These are phyloP conservation scores for Hexactinellida sp. DNA, from an alignment of 37 sponge, comb jelly and placozoan species.

Conservation along the genomic window DNA sequence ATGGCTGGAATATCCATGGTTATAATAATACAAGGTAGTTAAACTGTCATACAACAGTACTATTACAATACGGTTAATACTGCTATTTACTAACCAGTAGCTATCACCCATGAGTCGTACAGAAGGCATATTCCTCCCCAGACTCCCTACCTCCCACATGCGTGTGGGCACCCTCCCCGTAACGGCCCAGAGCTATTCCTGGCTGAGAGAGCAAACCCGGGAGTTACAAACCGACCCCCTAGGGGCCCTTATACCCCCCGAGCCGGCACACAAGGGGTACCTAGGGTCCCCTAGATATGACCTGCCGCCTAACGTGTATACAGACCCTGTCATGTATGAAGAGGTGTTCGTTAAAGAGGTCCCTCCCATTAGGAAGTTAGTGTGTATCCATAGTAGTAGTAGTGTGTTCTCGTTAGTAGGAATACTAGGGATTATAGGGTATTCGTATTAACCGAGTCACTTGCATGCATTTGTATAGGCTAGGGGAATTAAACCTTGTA, in stretches of 20 bases:
- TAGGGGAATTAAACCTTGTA: too few species aligned
- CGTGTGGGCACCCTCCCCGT: background rate
- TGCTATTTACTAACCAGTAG: too few species aligned
- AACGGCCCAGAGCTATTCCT: constrained; percentile 12
- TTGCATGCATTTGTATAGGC: too few species aligned
- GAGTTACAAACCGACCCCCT: background rate
- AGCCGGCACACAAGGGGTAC: background rate
- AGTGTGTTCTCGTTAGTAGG: too few species aligned
- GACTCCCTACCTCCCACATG: constrained; percentile 12
- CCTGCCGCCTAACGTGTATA: constrained; percentile 47
- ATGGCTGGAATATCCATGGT: too few species aligned
- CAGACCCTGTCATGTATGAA: constrained; percentile 71
- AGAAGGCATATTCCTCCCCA: constrained; percentile 54
- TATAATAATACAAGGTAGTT: too few species aligned
- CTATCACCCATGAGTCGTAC: constrained; percentile 75
- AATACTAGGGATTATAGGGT: too few species aligned
- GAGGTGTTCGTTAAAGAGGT: constrained; percentile 80
- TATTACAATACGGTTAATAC: too few species aligned
- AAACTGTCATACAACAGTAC: too few species aligned
- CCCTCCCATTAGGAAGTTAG: background rate
- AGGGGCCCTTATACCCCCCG: background rate
- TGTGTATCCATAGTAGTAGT: too few species aligned
- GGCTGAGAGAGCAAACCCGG: background rate
- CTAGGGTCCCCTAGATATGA: constrained; percentile 66
- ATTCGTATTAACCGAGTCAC: too few species aligned